Evolutionary conservation across 37 sponge, comb jelly and placozoan species (phyloP).

Genomic region (Beroe forskalii): DNA sequence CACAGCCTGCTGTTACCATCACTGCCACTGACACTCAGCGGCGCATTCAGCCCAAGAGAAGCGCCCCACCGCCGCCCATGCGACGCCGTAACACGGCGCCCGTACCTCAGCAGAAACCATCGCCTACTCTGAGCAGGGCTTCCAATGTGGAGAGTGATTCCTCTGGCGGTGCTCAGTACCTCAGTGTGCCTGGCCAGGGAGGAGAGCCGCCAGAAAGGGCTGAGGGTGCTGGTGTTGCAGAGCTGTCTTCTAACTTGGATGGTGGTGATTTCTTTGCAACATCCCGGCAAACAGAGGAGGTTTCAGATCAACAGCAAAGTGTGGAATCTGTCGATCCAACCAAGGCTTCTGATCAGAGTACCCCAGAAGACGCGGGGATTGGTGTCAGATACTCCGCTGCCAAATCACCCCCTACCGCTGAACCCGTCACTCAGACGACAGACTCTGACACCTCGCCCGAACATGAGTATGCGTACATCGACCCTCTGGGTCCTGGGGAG

Average conservation of each 20-base stretch:
- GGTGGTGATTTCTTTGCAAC: background rate
- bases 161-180: background rate
- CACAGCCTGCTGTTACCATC: background rate
- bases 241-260: background rate
- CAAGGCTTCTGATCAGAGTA: background rate
- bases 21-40: background rate
- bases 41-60: background rate
- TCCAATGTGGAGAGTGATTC: slow-evolving; percentile 8
- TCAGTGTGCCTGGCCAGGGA: background rate
- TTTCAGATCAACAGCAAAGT: too few species aligned
- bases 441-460: background rate
- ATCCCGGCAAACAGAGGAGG: too few species aligned
- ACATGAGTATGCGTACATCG: background rate
- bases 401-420: background rate
- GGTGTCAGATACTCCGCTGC: background rate
- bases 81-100: slow-evolving; percentile 10
- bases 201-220: background rate
- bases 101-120: background rate
- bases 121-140: background rate
- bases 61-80: slow-evolving; percentile 2
- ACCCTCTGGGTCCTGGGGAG: background rate
- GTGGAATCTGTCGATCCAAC: background rate
- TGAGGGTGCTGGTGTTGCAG: background rate
- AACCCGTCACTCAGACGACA: background rate
- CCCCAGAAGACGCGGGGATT: background rate